These are phyloP conservation scores for Drosophila sechellia DNA, from an alignment of 1,140 invertebrate species.

Conservation along the genomic window DNA sequence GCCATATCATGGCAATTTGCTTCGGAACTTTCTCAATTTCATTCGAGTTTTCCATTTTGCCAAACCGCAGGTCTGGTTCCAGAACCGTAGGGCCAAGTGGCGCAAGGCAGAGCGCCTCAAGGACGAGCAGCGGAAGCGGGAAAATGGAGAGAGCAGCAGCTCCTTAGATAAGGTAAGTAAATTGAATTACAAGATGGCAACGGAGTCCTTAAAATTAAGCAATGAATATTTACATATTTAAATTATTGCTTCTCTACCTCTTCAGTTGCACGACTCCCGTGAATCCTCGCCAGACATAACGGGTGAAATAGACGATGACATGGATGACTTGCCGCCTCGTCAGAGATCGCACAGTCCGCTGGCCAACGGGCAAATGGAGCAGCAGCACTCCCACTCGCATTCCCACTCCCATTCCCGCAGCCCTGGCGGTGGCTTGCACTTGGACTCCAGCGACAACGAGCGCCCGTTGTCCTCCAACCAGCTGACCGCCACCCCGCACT, in stretches of 20 bases:
- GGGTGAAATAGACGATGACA: conserved; percentile 83
- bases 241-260: neutral
- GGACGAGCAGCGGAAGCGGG: conserved; percentile 94
- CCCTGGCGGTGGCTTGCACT: conserved; percentile 60
- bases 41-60: conserved; percentile 1
- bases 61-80: conserved; percentile 93
- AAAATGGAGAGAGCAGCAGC: conserved; percentile 88
- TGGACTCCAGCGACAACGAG: conserved; percentile 80
- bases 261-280: conserved; percentile 76
- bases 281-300: conserved; percentile 84
- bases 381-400: conserved; percentile 42
- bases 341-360: conserved; percentile 77
- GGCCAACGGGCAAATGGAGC: conserved; percentile 62
- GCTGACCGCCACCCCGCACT: conserved; percentile 72
- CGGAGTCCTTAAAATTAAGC: neutral
- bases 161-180: conserved; percentile 85
- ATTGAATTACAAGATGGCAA: neutral
- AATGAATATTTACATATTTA: neutral
- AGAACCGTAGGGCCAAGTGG: conserved; percentile 97
- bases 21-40: conserved; percentile 58
- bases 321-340: conserved; percentile 68
- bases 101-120: conserved; percentile 95
- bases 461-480: conserved; percentile 80
- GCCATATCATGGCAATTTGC: conserved; percentile 62
- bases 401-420: conserved; percentile 61